These are phyloP conservation scores for Amitus sp. DNA, from an alignment of 2,888 invertebrate genomes.

Conservation along the genomic window DNA sequence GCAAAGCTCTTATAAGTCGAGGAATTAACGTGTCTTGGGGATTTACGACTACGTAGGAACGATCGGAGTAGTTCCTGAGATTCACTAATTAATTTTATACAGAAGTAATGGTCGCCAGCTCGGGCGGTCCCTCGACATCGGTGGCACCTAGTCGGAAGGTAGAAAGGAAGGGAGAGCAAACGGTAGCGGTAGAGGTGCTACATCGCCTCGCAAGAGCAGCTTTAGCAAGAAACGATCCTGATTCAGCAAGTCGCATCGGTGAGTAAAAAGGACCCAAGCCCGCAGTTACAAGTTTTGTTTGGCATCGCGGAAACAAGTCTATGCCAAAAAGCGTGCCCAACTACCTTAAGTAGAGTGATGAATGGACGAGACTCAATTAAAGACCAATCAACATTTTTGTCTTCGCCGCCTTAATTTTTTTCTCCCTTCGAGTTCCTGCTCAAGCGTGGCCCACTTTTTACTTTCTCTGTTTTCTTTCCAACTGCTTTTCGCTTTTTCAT, in stretches of 20 bases:
- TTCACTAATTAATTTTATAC: slow-evolving; percentile 56
- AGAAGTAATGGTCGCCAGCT: slow-evolving; percentile 34
- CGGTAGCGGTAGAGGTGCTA: slow-evolving; percentile 7
- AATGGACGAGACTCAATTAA: slow-evolving; percentile 62
- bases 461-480: too few relatives aligned
- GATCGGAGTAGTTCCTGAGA: slow-evolving; percentile 17
- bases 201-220: slow-evolving; percentile 7
- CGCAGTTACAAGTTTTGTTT: slow-evolving; percentile 15
- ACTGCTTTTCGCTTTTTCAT: too few relatives aligned
- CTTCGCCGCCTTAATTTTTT: slow-evolving; percentile 44
- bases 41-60: slow-evolving; percentile 10
- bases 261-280: slow-evolving; percentile 23
- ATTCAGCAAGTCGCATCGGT: slow-evolving; percentile 13
- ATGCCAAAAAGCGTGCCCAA: slow-evolving; percentile 20
- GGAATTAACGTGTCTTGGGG: slow-evolving; percentile 33
- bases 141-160: not conserved
- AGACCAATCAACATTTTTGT: slow-evolving; percentile 64
- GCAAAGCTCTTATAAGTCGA: not conserved
- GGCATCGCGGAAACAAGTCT: slow-evolving; percentile 17
- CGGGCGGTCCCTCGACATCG: slow-evolving; percentile 2
- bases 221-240: slow-evolving; percentile 14
- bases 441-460: too few relatives aligned
- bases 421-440: too few relatives aligned
- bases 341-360: slow-evolving; percentile 51
- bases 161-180: slow-evolving; percentile 1